Evolutionary conservation across 2,113 vertebrate species (phyloP).

Genomic region (Dunckerocampus dactyliophorus): DNA sequence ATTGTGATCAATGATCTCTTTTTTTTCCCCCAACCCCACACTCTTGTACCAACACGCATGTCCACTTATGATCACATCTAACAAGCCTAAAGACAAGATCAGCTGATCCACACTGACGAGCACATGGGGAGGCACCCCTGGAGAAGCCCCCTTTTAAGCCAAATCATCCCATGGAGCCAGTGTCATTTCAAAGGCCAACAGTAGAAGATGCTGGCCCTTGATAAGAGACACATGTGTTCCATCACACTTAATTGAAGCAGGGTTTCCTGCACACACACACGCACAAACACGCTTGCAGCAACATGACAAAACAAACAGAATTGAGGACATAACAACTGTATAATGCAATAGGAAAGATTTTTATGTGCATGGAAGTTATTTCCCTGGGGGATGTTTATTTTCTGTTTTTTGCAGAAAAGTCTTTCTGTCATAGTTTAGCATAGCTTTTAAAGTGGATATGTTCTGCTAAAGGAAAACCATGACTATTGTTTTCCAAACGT

Average conservation of each 20-base stretch:
- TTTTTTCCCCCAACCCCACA: neutral
- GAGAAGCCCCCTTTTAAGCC: constrained; percentile 66
- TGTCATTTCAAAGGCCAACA: constrained; percentile 66
- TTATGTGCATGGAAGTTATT: constrained; percentile 46
- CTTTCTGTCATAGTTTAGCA: constrained; percentile 20
- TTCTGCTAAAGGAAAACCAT: constrained; percentile 59
- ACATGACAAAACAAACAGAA: constrained; percentile 69
- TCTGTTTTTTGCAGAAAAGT: constrained; percentile 10
- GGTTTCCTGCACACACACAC: constrained; percentile 56
- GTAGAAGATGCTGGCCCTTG: constrained; percentile 64
- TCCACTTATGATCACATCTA: constrained; percentile 57
- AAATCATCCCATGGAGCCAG: constrained; percentile 63
- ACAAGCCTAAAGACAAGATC: constrained; percentile 52
- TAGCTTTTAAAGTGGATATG: constrained; percentile 8
- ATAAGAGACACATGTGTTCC: constrained; percentile 75
- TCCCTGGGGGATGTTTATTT: constrained; percentile 26
- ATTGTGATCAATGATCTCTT: no score
- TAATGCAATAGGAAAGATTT: constrained; percentile 57
- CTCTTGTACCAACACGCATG: constrained; percentile 38
- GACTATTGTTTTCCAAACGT: constrained; percentile 62
- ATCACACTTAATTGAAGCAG: constrained; percentile 74
- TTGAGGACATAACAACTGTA: constrained; percentile 65
- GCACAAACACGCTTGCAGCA: constrained; percentile 58
- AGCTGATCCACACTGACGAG: constrained; percentile 58
- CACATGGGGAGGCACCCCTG: constrained; percentile 49